phyloP scores from a whole-genome alignment of 2,888 invertebrate genomes.

The Mechanitis messenoides region DNA sequence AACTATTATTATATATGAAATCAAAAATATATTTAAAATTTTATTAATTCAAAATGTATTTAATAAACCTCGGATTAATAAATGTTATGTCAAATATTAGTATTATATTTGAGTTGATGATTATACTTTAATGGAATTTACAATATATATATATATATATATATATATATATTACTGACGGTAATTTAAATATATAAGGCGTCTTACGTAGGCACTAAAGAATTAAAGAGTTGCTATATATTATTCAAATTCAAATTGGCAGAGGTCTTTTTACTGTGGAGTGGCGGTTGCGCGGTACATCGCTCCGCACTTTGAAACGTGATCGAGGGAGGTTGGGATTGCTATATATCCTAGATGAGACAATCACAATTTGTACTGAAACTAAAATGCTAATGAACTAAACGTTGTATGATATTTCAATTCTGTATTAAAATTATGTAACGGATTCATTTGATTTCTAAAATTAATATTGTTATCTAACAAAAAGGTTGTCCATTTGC shows the following conservation, averaged over 20 bases:
- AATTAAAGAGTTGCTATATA: slow-evolving; percentile 66
- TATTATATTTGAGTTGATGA: too few relatives aligned
- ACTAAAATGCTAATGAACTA: slow-evolving; percentile 24
- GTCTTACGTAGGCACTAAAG: slow-evolving; percentile 24
- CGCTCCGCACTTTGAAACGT: slow-evolving; percentile 73
- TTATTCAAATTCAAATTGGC: slow-evolving; percentile 67
- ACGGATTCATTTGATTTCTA: not conserved
- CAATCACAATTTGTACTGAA: slow-evolving; percentile 27
- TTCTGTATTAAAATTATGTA: slow-evolving; percentile 5
- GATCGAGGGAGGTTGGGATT: slow-evolving; percentile 58
- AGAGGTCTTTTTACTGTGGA: slow-evolving; percentile 64
- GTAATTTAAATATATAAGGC: not conserved
- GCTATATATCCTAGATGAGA: slow-evolving; percentile 50
- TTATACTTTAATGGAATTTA: too few relatives aligned
- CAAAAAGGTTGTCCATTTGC: not conserved
- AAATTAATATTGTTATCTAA: not conserved
- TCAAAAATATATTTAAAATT: too few relatives aligned
- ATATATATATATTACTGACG: too few relatives aligned
- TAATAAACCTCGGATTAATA: too few relatives aligned
- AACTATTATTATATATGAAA: too few relatives aligned
- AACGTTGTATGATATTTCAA: slow-evolving; percentile 20
- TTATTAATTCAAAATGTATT: too few relatives aligned
- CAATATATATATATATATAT: too few relatives aligned
- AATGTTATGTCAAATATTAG: too few relatives aligned
- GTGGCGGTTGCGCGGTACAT: slow-evolving; percentile 69